Evolutionary conservation across 2,888 invertebrate genomes (phyloP), one percentile per base, ranked within the genome.

Genomic region (Xylota sylvarum): DNA sequence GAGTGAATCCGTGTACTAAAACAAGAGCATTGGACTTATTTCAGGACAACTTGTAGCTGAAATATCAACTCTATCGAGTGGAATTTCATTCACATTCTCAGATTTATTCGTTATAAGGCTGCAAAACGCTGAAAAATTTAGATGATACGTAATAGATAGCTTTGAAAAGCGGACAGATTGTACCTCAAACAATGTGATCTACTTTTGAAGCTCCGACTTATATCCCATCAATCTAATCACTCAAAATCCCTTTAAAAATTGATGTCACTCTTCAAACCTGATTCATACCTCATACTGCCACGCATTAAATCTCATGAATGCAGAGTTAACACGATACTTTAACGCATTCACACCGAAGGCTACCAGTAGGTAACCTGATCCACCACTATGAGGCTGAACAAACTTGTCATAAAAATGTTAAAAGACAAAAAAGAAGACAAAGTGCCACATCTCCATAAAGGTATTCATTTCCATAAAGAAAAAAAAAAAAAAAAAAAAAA

Each of bases 321-420:
- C 50, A 50, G 32, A 37, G 27, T 52, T 12, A 73, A 73, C 17
- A n/a, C 12, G 62, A 73, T 73, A 64, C 52, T 32, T 43, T n/a
- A 32, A 74, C 37, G 40, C 30, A 62, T 62, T 64, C 62, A 52
- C 62, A 9, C 40, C 40, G 27, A 73, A 73, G 73, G 73, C n/a
- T 17, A 5, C 10, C 48, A 37, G 35, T 37, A 17, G 50, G 73
- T 52, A 73, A 73, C 30, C 30, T 43, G 52, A 74, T 74, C 73
- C n/a, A 7, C 2, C 12, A 27, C 40, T 19, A 10, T 10, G 40
- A 62, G 62, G 52, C 62, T 50, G 37, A 37, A 50, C 4, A 19
- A 48, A 50, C 37, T n/a, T 62, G 37, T 30, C 30, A 60, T 17
- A 48, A 46, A 32, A 56, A 46, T 5, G n/a, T n/a, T 32, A 5